A percentile compares a stretch with the other conserved stretches of the same genome.
phyloP scores from a whole-genome alignment of 1,140 invertebrate genomes.

The Choristoneura fumiferana region DNA sequence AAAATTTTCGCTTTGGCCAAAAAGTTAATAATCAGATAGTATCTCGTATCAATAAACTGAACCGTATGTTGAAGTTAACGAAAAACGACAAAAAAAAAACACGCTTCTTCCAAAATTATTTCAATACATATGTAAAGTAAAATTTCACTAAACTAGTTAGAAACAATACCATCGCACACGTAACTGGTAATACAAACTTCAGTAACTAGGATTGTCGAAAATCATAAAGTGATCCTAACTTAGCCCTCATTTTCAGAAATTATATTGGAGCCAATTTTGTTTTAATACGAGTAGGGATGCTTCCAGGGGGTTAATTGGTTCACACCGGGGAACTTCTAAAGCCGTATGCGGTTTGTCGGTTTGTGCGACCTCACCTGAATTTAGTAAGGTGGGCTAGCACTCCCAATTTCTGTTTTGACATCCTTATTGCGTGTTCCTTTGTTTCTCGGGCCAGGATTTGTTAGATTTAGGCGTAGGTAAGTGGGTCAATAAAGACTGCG shows the following conservation, averaged over 20 bases:
- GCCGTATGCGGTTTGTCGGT: conserved; percentile 51
- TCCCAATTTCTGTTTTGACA: conserved; percentile 25
- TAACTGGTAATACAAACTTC: not conserved
- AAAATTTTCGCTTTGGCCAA: no score
- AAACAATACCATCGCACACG: not conserved
- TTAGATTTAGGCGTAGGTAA: no score
- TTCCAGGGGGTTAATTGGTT: conserved; percentile 49
- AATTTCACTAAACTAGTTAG: not conserved
- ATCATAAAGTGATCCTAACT: conserved; percentile 28
- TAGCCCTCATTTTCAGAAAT: conserved; percentile 42
- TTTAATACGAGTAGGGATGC: conserved; percentile 40
- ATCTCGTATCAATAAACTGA: no score
- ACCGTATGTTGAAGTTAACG: no score
- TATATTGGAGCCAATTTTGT: conserved; percentile 51
- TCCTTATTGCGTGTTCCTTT: conserved; percentile 1
- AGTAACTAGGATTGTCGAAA: conserved; percentile 10
- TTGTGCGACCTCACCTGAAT: conserved; percentile 35
- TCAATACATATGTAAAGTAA: no score
- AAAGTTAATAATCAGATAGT: no score
- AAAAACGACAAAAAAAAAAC: no score
- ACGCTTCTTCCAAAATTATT: no score
- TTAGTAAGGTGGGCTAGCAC: conserved; percentile 25
- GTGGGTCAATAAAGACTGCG: no score
- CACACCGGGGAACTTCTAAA: conserved; percentile 39
- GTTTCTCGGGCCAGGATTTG: no score